Conservation (phyloP, 2,113 vertebrate genomes). For the Carassius carassius region DNA sequence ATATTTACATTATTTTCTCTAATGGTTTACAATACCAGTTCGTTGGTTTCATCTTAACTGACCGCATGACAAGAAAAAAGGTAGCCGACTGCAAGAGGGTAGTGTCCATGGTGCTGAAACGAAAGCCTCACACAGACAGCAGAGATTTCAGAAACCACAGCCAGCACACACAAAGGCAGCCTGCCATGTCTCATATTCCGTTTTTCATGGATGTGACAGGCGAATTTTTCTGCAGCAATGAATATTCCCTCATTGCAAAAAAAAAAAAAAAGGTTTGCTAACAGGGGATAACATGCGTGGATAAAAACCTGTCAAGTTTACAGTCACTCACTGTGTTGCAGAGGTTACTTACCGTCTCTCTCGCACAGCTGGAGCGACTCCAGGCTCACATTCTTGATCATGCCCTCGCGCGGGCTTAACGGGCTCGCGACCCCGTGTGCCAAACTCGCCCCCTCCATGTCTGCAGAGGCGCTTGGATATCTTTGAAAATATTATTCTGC, state of each 20-base stretch:
- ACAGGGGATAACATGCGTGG: neutral
- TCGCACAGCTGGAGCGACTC: slow-evolving; percentile 96
- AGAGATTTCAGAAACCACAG: slow-evolving; percentile 8
- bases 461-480: slow-evolving; percentile 9
- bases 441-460: slow-evolving; percentile 90
- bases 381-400: slow-evolving; percentile 95
- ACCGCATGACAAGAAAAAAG: neutral
- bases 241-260: neutral
- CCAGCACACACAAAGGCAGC: slow-evolving; percentile 6
- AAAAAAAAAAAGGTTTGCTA: neutral
- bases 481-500: neutral
- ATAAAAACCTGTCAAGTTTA: neutral
- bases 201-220: neutral
- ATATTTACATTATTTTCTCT: neutral
- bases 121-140: slow-evolving; percentile 1
- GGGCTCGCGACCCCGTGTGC: slow-evolving; percentile 86
- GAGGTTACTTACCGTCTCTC: slow-evolving; percentile 84
- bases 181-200: neutral
- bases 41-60: neutral
- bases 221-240: neutral
- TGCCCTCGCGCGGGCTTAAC: slow-evolving; percentile 92
- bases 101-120: slow-evolving; percentile 90
- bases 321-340: neutral
- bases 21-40: neutral
- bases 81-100: slow-evolving; percentile 44